A percentile compares a stretch with the other conserved stretches of the same genome.
Evolutionary conservation across 2,113 vertebrate genomes (phyloP).

Genomic region (Odontesthes bonariensis): DNA sequence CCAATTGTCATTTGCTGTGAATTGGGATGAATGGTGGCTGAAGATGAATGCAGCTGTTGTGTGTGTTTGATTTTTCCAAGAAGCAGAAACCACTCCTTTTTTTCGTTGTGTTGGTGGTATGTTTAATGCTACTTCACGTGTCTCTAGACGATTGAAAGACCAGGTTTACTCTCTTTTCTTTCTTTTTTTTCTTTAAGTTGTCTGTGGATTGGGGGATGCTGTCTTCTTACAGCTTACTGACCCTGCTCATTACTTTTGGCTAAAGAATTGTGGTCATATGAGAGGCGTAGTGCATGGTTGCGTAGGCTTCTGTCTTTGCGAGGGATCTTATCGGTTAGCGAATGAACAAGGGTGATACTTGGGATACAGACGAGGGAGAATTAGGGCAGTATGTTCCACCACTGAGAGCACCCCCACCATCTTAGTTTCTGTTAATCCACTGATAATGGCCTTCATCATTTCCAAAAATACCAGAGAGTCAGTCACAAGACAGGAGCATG

Average conservation of each 20-base stretch:
- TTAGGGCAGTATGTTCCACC: constrained; percentile 45
- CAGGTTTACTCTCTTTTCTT: constrained; percentile 13
- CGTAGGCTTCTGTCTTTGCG: constrained; percentile 34
- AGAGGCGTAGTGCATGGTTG: constrained; percentile 34
- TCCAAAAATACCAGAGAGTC: constrained; percentile 62
- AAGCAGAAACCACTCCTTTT: constrained; percentile 34
- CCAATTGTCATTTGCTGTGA: constrained; percentile 56
- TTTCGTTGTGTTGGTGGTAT: constrained; percentile 41
- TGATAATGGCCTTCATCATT: constrained; percentile 59
- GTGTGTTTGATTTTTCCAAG: constrained; percentile 22
- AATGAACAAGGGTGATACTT: constrained; percentile 38
- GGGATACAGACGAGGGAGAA: constrained; percentile 33
- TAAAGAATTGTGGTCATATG: constrained; percentile 41
- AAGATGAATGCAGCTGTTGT: constrained; percentile 64
- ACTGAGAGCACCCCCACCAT: constrained; percentile 43
- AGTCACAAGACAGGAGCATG: constrained; percentile 57
- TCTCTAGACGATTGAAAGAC: constrained; percentile 31
- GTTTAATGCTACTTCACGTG: constrained; percentile 51
- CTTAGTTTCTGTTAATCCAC: constrained; percentile 65
- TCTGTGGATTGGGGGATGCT: constrained; percentile 6
- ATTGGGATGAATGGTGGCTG: constrained; percentile 49
- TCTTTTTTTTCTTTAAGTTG: neutral
- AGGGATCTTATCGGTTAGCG: constrained; percentile 55
- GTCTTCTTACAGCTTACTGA: constrained; percentile 16
- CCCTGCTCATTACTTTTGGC: constrained; percentile 42